Evolutionary conservation across 2,113 vertebrate genomes (phyloP), one percentile per base, ranked within the genome.

Genomic region (Entomyzon cyanotis): DNA sequence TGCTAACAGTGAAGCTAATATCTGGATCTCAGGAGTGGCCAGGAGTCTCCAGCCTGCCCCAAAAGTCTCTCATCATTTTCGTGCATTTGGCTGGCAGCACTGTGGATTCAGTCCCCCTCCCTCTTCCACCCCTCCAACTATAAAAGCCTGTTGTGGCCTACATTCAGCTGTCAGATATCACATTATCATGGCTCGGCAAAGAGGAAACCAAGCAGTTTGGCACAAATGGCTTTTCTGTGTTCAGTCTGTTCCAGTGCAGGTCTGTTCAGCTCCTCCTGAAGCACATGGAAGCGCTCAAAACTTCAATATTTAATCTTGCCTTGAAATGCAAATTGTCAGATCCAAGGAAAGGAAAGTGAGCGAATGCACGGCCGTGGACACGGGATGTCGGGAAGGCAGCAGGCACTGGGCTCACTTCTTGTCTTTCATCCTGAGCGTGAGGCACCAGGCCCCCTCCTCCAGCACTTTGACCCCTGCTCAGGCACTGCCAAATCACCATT

Each of bases 221-320:
- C 94, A 94, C 96, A 97, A 96, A 96, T 95, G 96, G 94, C 94
- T 97, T 97, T 97, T 91, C 96, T 94, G 42, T 96, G 96, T 95
- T 96, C 90, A 91, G 93, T 81, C 94, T 79, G 81, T 78, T 97
- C 70, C 86, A 87, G 50, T 14, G 1, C 35, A 68, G 93, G 89
- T 89, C 92, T 53, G 35, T 70, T 95, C 52, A 44, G 89, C 90
- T 94, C 87, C 63, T 94, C 90, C 90, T 83, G 90, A 97, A 97
- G 92, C 93, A 96, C 94, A 93, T 75, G 92, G 90, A 97, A 97
- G 81, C 0, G 86, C 84, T 94, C 94, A 93, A 84, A 93, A 94
- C 94, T 95, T 96, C 96, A 97, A 94, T 97, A 96, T 97, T 97
- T 97, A 94, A 97, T 96, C 89, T 86, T 84, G 91, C 84, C 96